Evolutionary conservation across 2,888 invertebrate species (phyloP).

Genomic region (Drosophila phalerata): DNA sequence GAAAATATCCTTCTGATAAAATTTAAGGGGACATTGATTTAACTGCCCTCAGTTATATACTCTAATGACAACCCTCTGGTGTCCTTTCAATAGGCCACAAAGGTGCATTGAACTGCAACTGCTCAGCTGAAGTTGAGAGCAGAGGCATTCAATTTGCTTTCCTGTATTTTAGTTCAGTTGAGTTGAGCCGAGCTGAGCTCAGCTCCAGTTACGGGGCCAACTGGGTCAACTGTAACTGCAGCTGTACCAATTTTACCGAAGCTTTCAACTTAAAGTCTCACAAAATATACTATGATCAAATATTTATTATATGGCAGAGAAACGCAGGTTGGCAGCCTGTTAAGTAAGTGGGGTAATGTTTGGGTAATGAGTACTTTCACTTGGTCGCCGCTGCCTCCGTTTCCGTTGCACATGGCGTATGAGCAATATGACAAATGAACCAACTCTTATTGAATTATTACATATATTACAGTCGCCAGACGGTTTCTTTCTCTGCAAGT

Average conservation of each 20-base stretch:
- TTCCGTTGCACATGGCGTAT: constrained; percentile 62
- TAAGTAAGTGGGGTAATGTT: constrained; percentile 39
- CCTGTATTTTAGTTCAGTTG: constrained; percentile 50
- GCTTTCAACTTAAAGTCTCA: constrained; percentile 60
- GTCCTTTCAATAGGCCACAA: constrained; percentile 31
- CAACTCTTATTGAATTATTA: constrained; percentile 81
- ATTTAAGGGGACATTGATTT: too few relatives aligned
- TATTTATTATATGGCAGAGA: constrained; percentile 70
- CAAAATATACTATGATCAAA: constrained; percentile 68
- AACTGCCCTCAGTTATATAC: too few relatives aligned
- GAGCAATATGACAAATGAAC: constrained; percentile 72
- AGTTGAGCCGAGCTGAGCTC: constrained; percentile 30
- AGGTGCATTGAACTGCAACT: constrained; percentile 74
- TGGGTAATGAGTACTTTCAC: constrained; percentile 61
- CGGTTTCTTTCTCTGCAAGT: constrained; percentile 10
- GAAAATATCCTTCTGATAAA: too few relatives aligned
- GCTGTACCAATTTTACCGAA: constrained; percentile 57
- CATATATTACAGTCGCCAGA: constrained; percentile 36
- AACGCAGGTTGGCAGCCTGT: constrained; percentile 18
- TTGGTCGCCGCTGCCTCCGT: constrained; percentile 53
- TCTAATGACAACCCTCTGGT: constrained; percentile 27
- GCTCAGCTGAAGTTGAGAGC: constrained; percentile 60
- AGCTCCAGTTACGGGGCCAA: constrained; percentile 50
- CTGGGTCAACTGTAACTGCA: constrained; percentile 73
- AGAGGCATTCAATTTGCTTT: constrained; percentile 72